Conservation (phyloP, 2,888 invertebrate genomes). For the Agelastica alni region DNA sequence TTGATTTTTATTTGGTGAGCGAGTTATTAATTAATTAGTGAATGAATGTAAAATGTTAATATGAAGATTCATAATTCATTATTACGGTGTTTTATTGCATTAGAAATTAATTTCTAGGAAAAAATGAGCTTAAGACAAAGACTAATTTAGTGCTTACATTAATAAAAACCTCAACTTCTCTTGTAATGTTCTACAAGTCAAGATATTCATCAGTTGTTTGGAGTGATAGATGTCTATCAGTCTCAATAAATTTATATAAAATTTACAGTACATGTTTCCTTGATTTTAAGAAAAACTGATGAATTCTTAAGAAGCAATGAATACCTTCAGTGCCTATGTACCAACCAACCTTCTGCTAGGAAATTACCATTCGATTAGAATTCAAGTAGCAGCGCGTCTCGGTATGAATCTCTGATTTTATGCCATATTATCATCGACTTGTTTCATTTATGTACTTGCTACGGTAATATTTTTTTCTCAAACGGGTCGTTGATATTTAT, state of each 20-base stretch:
- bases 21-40: no score
- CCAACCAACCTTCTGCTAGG: constrained; percentile 24
- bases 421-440: constrained; percentile 32
- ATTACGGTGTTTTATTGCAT: no score
- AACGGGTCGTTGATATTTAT: constrained; percentile 36
- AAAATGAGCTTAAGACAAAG: no score
- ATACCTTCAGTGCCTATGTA: constrained; percentile 7
- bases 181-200: no score
- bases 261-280: constrained; percentile 18
- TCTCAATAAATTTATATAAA: constrained; percentile 10
- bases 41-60: no score
- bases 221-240: constrained; percentile 11
- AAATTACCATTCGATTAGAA: constrained; percentile 33
- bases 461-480: constrained; percentile 32
- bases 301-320: constrained; percentile 16
- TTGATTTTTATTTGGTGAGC: no score
- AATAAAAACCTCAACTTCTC: no score
- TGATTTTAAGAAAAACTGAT: constrained; percentile 21
- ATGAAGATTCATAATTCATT: no score
- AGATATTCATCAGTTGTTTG: constrained; percentile 1
- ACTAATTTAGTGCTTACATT: no score
- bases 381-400: constrained; percentile 28
- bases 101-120: no score
- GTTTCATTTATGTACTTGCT: constrained; percentile 35
- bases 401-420: constrained; percentile 33